Evolutionary conservation across 2,888 invertebrate genomes (phyloP), one percentile per base, ranked within the genome.

Genomic region (Taphrorychus bicolor): DNA sequence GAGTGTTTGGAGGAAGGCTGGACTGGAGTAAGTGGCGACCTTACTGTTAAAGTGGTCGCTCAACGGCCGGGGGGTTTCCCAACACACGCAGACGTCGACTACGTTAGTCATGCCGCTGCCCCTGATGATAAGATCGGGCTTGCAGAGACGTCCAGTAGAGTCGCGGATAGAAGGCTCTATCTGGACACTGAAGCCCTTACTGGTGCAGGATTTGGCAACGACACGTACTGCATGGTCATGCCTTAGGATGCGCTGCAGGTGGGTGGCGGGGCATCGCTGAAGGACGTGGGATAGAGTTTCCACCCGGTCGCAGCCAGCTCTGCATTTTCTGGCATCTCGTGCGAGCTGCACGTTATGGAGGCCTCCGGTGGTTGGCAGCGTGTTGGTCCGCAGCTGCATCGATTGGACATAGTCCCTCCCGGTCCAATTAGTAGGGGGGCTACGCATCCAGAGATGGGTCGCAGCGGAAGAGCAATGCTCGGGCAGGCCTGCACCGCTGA

Each of bases 191-290:
- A n/a, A n/a, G n/a, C n/a, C n/a, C n/a, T n/a, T n/a, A n/a, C n/a
- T n/a, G n/a, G n/a, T n/a, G n/a, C n/a, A n/a, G n/a, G n/a, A n/a
- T n/a, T n/a, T n/a, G n/a, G n/a, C n/a, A n/a, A n/a, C n/a, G n/a
- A n/a, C n/a, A n/a, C n/a, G n/a, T n/a, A n/a, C n/a, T n/a, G n/a
- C n/a, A n/a, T n/a, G n/a, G n/a, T n/a, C n/a, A n/a, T n/a, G n/a
- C n/a, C n/a, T n/a, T n/a, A n/a, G n/a, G n/a, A n/a, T n/a, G n/a
- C n/a, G n/a, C n/a, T n/a, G n/a, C n/a, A n/a, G n/a, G 57, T 59
- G 57, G 3, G 68, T 68, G 11, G 42, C 54, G 7, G 71, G 70
- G 23, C 71, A 71, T 4, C 64, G 45, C 22, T 71, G 71, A 0
- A 71, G 58, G 0, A 70, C 63, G 40, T 70, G 71, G 14, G 40